phyloP scores from a whole-genome alignment of 2,797 vertebrate genomes.

The Thunnus albacares region DNA sequence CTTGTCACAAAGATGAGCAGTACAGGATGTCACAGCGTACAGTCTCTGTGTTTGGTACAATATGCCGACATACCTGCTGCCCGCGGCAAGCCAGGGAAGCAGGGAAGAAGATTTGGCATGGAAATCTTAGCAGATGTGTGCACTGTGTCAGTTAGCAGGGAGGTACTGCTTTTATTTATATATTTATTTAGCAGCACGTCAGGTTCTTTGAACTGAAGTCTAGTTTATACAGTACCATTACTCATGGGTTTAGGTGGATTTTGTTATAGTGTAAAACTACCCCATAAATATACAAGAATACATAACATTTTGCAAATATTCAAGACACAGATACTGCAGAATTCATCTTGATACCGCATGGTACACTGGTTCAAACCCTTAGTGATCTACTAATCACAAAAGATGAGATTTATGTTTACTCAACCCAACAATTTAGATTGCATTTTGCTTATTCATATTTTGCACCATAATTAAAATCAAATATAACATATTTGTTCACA shows the following conservation, averaged over 20 bases:
- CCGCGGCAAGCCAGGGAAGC: slow-evolving; percentile 37
- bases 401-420: too few species aligned
- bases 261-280: not conserved
- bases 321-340: not conserved
- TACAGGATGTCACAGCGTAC: slow-evolving; percentile 30
- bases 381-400: too few species aligned
- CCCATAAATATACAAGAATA: not conserved
- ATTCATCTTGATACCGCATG: too few species aligned
- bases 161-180: not conserved
- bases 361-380: too few species aligned
- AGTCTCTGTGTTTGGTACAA: slow-evolving; percentile 21
- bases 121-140: slow-evolving; percentile 48
- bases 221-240: not conserved
- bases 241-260: not conserved
- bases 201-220: slow-evolving; percentile 14
- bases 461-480: too few species aligned
- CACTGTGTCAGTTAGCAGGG: slow-evolving; percentile 7
- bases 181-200: slow-evolving; percentile 2
- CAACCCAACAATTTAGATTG: too few species aligned
- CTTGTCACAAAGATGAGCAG: slow-evolving; percentile 43
- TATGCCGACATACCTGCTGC: slow-evolving; percentile 50
- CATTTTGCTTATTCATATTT: too few species aligned
- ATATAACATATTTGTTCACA: too few species aligned
- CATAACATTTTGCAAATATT: not conserved
- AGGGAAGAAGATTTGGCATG: slow-evolving; percentile 33